Evolutionary conservation across 2,888 invertebrate species (phyloP).

Genomic region (Orchestes rusci): DNA sequence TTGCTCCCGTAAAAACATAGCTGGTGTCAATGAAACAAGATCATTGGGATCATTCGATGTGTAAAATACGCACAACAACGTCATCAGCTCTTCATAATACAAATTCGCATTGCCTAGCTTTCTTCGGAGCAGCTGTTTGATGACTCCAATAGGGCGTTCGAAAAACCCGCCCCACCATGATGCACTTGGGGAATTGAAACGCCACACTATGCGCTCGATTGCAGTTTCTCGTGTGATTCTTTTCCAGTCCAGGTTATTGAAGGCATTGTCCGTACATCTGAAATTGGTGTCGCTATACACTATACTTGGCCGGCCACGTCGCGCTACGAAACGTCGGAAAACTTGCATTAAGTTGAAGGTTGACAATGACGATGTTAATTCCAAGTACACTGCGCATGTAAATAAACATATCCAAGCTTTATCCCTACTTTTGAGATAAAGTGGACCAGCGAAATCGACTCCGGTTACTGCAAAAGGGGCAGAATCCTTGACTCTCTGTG

Average conservation of each 20-base stretch:
- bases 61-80: neutral
- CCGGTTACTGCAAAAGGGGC: neutral
- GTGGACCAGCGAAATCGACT: too few relatives aligned
- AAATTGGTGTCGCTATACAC: neutral
- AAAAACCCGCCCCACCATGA: neutral
- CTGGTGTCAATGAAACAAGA: neutral
- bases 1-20: neutral
- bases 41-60: too few relatives aligned
- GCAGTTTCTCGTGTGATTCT: too few relatives aligned
- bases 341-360: neutral
- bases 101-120: neutral
- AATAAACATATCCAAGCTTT: neutral
- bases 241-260: too few relatives aligned
- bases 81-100: neutral
- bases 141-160: neutral
- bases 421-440: neutral
- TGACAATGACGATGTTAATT: neutral
- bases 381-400: neutral
- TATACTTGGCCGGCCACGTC: neutral
- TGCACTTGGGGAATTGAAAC: neutral
- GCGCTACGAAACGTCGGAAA: neutral
- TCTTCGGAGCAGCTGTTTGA: neutral
- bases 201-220: neutral
- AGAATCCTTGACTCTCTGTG: neutral
- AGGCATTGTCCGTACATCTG: neutral